Conservation (phyloP, 1,140 invertebrate genomes). For the Diachasma alloeum region DNA sequence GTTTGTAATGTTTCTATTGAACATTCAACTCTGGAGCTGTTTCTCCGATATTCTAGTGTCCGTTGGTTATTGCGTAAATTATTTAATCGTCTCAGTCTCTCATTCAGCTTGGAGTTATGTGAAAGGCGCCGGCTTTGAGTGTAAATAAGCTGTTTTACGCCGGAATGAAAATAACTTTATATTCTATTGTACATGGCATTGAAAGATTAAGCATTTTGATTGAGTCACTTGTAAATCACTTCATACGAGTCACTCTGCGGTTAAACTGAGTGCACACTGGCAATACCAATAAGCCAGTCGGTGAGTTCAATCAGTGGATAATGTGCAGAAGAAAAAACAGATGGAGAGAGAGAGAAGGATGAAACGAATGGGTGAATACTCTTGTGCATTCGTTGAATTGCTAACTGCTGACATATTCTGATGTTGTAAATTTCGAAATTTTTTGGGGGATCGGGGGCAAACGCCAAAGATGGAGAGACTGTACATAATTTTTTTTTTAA, state of each 20-base stretch:
- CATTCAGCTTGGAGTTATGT: not conserved
- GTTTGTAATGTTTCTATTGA: not conserved
- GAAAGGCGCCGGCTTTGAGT: constrained; percentile 16
- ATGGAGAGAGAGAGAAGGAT: not conserved
- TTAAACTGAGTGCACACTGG: not conserved
- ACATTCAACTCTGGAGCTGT: not conserved
- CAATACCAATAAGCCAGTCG: constrained; percentile 22
- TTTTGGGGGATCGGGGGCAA: constrained; percentile 19
- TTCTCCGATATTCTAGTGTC: not conserved
- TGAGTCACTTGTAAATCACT: constrained; percentile 29
- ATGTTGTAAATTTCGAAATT: not conserved
- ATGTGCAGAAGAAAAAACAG: not conserved
- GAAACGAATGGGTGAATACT: not conserved
- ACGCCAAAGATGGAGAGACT: constrained; percentile 58
- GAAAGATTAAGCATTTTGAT: constrained; percentile 29
- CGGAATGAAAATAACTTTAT: constrained; percentile 34
- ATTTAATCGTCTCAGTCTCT: not conserved
- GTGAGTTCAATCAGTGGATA: not conserved
- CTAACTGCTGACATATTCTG: not conserved
- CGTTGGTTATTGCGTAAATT: not conserved
- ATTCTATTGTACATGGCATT: constrained; percentile 27
- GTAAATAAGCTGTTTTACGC: constrained; percentile 26
- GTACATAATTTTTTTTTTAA: constrained; percentile 46
- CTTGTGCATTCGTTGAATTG: not conserved
- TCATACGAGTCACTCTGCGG: not conserved